Evolutionary conservation across 1,140 invertebrate species (phyloP), one percentile per base, ranked within the genome.

Genomic region (Lineus longissimus): DNA sequence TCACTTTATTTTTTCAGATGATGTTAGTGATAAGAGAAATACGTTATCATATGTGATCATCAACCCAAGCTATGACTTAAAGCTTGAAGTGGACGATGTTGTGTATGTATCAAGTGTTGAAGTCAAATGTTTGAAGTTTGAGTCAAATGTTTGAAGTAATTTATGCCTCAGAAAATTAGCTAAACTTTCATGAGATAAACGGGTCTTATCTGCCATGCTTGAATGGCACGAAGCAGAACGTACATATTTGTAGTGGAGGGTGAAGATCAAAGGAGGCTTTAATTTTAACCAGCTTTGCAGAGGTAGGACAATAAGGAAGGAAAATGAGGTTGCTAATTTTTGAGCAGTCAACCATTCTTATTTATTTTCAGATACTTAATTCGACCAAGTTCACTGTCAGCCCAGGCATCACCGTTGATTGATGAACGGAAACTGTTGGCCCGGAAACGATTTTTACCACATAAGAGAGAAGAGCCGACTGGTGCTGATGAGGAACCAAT

Each of bases 21-120:
- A 95, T 76, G 91, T 93, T 0, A 76, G 70, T 69, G 81, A 76
- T 30, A 77, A 79, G 55, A 84, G 93, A 41, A 93, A 91, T 82
- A 92, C 88, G 66, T 85, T 98, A 7, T 97, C 94, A 1, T 99
- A 97, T 82, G 95, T 98, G 60, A 97, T 99, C 71, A 98, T 98
- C 74, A 99, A 99, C 79, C 96, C 96, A 0, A 94, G 92, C 77
- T 97, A 94, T 85, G 96, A 99, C 83, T 85, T 98, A 0, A 94
- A 94, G 78, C 85, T 98, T 56, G 92, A 97, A 82, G 91, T 95
- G 76, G 95, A 94, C 43, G 96, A 98, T 83, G 91, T 98, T 54
- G 92, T 98, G 88, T 95, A 84, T 88, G 89, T 83, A 43, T 43
- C 19, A 11, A 43, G n/a, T n/a, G n/a, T 36, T 36, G 33, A 36